Base-by-base conservation (phyloP, 2,888 invertebrate species). In the Pseudeuparius sepicola region DNA sequence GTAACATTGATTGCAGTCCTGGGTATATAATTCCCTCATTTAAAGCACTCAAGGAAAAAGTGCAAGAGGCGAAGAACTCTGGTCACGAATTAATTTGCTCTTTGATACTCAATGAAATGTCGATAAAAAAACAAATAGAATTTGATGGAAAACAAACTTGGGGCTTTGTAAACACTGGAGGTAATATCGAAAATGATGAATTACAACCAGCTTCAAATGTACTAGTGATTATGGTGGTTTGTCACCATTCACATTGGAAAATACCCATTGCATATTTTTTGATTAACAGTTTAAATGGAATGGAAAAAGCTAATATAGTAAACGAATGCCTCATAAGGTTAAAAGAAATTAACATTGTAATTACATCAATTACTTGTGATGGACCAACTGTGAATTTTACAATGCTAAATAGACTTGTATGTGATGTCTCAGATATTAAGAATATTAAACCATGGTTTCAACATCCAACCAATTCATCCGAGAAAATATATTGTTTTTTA, bases 211-310 rank as follows among this genome's bases (percentile, higher is more conserved):
- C 51, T 11, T 39, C 31, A n/a, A 41, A 49, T 30, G 51, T 40
- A 7, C 24, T 47, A 7, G 49, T 47, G n/a, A 13, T 49, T n/a
- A 43, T 48, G 47, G 43, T 47, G 9, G 44, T 45, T n/a, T 24
- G 36, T 4, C 15, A 34, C 11, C 36, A 43, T 28, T 24, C 26
- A 5, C 26, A 41, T 20, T 46, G 48, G 45, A 50, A 49, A 38
- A 17, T 49, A 24, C 48, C 48, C 26, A 34, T 48, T 24, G 44
- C 40, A 6, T 48, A 48, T 36, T 47, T 38, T 39, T 43, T 48
- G 7, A 45, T 44, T 23, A 41, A 43, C 24, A 24, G 24, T 2
- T 24, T 48, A n/a, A 38, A 38, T 24, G 47, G 41, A 10, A 18
- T 12, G 12, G 39, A 41, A 31, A 34, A 39, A 32, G 42, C 44